Base-by-base conservation (phyloP, 1,140 invertebrate species). In the Drosophila jambulina region DNA sequence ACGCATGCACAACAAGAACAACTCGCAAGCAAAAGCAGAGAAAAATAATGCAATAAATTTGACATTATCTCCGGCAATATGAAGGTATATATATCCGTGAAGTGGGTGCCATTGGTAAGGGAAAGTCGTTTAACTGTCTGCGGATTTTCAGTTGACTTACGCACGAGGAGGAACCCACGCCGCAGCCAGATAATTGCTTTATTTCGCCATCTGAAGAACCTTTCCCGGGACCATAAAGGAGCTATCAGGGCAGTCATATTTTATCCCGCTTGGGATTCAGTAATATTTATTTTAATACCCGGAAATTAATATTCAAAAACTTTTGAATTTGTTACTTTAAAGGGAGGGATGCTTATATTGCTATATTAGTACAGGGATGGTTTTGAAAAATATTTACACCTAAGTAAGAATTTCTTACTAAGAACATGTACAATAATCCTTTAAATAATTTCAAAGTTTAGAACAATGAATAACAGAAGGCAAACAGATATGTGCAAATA, bases 21-120 rank as follows among this genome's bases (percentile, higher is more conserved):
- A 59, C 65, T 60, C 53, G 43, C 63, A 62, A 58, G 75, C 56
- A 60, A 69, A 72, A 88, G 74, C 49, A 68, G 81, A 65, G 65
- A 63, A 90, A 90, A 90, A 90, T 90, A 85, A 82, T 90, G 82
- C 82, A 90, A 90, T 90, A 90, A 90, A 90, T 90, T 90, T 85
- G 85, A 90, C 86, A 90, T 90, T 82, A 90, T 90, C 85, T 82
- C 57, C 54, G 74, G 77, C 72, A 88, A 87, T 87, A 87, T 86
- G 78, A 82, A 80, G 60, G 75, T 62, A 72, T 61, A 62, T 56
- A 82, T 45, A 61, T 65, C 51, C 42, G 49, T 62, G 45, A 74
- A 82, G 54, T 62, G 67, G 63, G 45, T 71, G 60, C 56, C 64
- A 46, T 21, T 51, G 72, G 62, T 25, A 71, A 72, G 69, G 69